A percentile compares a stretch with the other conserved stretches of the same genome.
These are phyloP conservation scores for Chamaea fasciata DNA, from an alignment of 2,113 vertebrate genomes.

Conservation along the genomic window DNA sequence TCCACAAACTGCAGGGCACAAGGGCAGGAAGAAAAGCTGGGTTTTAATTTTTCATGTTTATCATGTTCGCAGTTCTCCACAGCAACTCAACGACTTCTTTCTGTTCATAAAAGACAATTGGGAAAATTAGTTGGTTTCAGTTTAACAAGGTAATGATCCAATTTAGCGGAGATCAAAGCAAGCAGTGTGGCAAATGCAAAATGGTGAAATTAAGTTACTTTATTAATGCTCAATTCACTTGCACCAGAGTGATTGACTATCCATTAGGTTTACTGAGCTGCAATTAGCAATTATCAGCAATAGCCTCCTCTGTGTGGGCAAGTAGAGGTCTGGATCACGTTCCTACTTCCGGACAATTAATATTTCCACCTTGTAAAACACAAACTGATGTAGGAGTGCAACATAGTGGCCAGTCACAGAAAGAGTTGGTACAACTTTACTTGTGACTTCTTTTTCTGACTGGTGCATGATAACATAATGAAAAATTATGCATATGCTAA, in stretches of 20 bases:
- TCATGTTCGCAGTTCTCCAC: constrained; percentile 15
- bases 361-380: not conserved
- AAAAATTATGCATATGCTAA: not conserved
- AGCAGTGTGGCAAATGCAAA: constrained; percentile 11
- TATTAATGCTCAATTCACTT: not conserved
- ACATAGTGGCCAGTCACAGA: not conserved
- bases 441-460: not conserved
- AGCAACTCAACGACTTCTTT: constrained; percentile 7
- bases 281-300: constrained; percentile 10
- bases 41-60: constrained; percentile 38
- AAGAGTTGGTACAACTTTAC: not conserved
- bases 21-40: not conserved
- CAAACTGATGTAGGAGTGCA: not conserved
- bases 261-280: not conserved
- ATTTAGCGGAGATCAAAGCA: constrained; percentile 44
- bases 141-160: constrained; percentile 59
- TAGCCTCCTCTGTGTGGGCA: not conserved
- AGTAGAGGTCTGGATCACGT: not conserved
- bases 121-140: constrained; percentile 60
- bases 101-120: constrained; percentile 58
- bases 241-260: not conserved
- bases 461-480: not conserved
- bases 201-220: constrained; percentile 26
- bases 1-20: not conserved
- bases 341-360: not conserved